A percentile compares a stretch with the other conserved stretches of the same genome.
Evolutionary conservation across 2,113 vertebrate species (phyloP).

Genomic region (Coryphaenoides rupestris): DNA sequence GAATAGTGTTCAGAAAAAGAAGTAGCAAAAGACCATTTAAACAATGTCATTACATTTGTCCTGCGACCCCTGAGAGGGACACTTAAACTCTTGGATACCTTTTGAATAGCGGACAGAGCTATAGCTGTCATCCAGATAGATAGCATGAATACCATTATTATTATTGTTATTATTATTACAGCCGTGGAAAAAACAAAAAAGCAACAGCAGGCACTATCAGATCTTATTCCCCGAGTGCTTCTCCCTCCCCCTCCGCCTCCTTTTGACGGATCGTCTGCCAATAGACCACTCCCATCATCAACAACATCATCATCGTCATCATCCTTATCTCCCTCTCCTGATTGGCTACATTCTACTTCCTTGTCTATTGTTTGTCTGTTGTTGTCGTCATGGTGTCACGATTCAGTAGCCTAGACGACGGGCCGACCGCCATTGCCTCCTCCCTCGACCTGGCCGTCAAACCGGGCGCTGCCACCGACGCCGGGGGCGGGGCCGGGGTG

Average conservation of each 20-base stretch:
- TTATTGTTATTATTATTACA: too few species aligned
- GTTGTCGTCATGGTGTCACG: too few species aligned
- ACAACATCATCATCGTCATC: slow-evolving; percentile 5
- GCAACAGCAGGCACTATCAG: background rate
- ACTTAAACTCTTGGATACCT: too few species aligned
- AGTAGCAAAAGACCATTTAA: too few species aligned
- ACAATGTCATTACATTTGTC: too few species aligned
- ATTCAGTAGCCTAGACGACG: slow-evolving; percentile 35
- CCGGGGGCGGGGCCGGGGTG: slow-evolving; percentile 54
- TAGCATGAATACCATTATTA: too few species aligned
- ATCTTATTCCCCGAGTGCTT: background rate
- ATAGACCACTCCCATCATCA: too few species aligned
- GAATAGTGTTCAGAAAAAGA: too few species aligned
- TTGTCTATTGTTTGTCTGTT: slow-evolving; percentile 6
- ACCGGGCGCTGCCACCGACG: slow-evolving; percentile 25
- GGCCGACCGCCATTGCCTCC: slow-evolving; percentile 33
- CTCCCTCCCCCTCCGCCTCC: slow-evolving; percentile 18
- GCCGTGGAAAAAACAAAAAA: too few species aligned
- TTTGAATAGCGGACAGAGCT: too few species aligned
- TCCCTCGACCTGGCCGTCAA: slow-evolving; percentile 60
- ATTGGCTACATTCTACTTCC: slow-evolving; percentile 13
- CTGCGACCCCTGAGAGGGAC: too few species aligned
- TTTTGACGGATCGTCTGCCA: background rate
- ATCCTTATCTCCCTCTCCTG: slow-evolving; percentile 6
- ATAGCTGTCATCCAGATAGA: too few species aligned